Evolutionary conservation across 2,797 vertebrate species (phyloP).

Genomic region (Antennarius maculatus): DNA sequence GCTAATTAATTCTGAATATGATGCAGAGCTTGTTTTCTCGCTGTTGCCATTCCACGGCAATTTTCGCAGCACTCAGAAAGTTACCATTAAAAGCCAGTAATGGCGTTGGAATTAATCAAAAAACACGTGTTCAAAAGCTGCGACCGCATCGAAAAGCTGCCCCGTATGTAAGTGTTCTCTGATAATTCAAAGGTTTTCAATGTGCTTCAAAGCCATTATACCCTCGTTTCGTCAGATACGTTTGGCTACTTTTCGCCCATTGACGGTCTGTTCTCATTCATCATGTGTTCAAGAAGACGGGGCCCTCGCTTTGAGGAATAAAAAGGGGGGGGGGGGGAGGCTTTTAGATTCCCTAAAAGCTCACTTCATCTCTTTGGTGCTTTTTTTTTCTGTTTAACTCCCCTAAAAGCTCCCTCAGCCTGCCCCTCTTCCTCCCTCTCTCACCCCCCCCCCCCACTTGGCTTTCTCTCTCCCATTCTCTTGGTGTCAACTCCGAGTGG

Average conservation of each 20-base stretch:
- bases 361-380: conserved; percentile 49
- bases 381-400: conserved; percentile 46
- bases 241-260: conserved; percentile 36
- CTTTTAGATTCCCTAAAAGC: conserved; percentile 68
- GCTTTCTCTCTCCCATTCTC: conserved; percentile 41
- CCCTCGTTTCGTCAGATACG: conserved; percentile 33
- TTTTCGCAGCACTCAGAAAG: conserved; percentile 32
- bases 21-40: conserved; percentile 28
- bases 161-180: conserved; percentile 56
- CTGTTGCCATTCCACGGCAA: conserved; percentile 14
- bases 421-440: conserved; percentile 2
- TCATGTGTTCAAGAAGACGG: conserved; percentile 49
- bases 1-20: conserved; percentile 1
- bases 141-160: conserved; percentile 31
- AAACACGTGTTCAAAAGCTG: conserved; percentile 45
- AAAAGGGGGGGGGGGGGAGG: conserved; percentile 28
- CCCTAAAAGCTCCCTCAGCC: conserved; percentile 44
- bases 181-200: conserved; percentile 65
- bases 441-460: not conserved
- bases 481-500: conserved; percentile 21
- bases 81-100: conserved; percentile 54
- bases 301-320: conserved; percentile 54
- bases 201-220: conserved; percentile 59
- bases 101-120: conserved; percentile 65
- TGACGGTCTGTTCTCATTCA: conserved; percentile 41